Evolutionary conservation across 2,797 vertebrate genomes (phyloP).

Genomic region (Tokudaia tokunoshimensis): DNA sequence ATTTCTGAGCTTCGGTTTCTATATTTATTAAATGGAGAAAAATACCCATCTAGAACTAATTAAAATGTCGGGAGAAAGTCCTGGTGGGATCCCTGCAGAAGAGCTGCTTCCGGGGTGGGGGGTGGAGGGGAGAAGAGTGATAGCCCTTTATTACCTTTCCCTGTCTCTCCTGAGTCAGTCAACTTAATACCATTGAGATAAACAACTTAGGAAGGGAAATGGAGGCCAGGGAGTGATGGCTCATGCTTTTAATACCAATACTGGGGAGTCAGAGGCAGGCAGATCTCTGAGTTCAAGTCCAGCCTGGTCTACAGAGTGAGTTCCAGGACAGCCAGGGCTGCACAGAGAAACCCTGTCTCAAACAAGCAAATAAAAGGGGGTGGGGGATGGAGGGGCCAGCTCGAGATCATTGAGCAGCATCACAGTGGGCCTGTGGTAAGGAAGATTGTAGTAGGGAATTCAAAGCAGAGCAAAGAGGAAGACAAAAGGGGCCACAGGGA

Average conservation of each 20-base stretch:
- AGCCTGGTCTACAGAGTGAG: neutral
- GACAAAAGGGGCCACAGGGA: neutral
- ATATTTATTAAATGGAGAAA: conserved; percentile 32
- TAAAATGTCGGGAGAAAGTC: neutral
- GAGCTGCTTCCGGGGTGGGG: neutral
- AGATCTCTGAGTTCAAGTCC: neutral
- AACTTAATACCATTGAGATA: neutral
- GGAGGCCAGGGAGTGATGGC: neutral
- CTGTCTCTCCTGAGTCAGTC: neutral
- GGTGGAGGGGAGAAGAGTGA: neutral
- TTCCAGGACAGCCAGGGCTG: neutral
- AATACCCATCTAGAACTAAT: neutral
- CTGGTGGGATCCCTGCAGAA: neutral
- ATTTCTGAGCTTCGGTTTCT: neutral
- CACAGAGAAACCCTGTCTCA: neutral
- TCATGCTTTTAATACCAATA: neutral
- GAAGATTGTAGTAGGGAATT: neutral
- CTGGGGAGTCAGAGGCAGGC: neutral
- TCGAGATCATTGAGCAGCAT: neutral
- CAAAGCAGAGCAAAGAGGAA: neutral
- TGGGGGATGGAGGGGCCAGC: neutral
- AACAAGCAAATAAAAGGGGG: neutral
- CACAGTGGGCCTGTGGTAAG: neutral
- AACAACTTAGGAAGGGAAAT: neutral
- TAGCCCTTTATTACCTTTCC: neutral